Evolutionary conservation across 35 echinoderm and acorn worm species (phyloP).

Genomic region (Eucidaris tribuloides): DNA sequence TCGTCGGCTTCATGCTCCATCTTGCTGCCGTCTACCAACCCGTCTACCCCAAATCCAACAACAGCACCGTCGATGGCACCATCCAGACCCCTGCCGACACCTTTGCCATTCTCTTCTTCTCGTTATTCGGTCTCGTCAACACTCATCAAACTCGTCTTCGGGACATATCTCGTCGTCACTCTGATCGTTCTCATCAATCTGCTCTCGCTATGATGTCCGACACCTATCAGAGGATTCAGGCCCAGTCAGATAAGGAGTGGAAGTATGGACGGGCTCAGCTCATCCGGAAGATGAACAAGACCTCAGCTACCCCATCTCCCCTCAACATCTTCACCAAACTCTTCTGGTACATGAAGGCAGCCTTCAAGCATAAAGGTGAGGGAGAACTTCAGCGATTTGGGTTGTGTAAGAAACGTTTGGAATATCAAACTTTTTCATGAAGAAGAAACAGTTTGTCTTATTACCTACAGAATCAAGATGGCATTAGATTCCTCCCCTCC

Average conservation of each 20-base stretch:
- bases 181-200: conserved; percentile 97
- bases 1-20: conserved; percentile 94
- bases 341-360: conserved; percentile 74
- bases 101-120: conserved; percentile 91
- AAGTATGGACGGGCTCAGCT: conserved; percentile 97
- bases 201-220: conserved; percentile 99
- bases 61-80: background rate
- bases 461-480: too few relatives aligned
- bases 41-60: conserved; percentile 25
- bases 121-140: conserved; percentile 89
- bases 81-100: conserved; percentile 81
- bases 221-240: conserved; percentile 97
- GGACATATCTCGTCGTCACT: conserved; percentile 96
- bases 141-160: conserved; percentile 85
- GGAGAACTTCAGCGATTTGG: too few relatives aligned
- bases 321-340: conserved; percentile 91
- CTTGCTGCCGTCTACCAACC: conserved; percentile 95
- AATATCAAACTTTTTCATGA: too few relatives aligned
- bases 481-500: too few relatives aligned
- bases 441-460: too few relatives aligned
- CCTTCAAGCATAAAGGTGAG: conserved; percentile 90
- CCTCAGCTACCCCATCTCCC: conserved; percentile 87
- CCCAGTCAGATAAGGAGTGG: conserved; percentile 96
- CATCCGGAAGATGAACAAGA: conserved; percentile 93
- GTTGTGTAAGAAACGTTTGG: too few relatives aligned